Percentiles rank a stretch among this genome's conserved stretches.
Evolutionary conservation across 2,888 invertebrate genomes (phyloP).

Genomic region (Metopia argyrocephala): DNA sequence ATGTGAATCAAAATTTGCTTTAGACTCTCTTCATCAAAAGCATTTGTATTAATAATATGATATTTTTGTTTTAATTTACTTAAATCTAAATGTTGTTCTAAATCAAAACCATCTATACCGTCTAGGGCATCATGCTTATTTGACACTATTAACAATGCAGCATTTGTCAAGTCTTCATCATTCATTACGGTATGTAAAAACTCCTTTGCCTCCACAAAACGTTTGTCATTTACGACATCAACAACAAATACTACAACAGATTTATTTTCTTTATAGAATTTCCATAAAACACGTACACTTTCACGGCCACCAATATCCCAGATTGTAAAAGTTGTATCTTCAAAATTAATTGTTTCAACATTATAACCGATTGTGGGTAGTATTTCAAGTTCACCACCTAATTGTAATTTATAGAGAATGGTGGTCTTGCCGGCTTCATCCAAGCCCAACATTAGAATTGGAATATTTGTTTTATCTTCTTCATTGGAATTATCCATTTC

Average conservation of each 20-base stretch:
- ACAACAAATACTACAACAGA: slow-evolving; percentile 72
- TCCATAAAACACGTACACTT: slow-evolving; percentile 71
- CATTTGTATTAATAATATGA: not conserved
- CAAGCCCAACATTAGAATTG: slow-evolving; percentile 70
- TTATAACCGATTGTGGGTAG: slow-evolving; percentile 75
- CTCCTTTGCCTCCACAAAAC: slow-evolving; percentile 68
- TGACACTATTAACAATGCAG: slow-evolving; percentile 70
- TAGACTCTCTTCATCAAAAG: slow-evolving; percentile 4
- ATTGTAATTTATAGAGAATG: slow-evolving; percentile 71
- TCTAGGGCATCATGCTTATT: slow-evolving; percentile 70
- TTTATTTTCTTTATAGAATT: slow-evolving; percentile 71
- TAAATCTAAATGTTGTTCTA: slow-evolving; percentile 14
- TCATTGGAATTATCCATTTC: not conserved
- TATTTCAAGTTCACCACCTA: slow-evolving; percentile 67
- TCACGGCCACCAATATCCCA: slow-evolving; percentile 74
- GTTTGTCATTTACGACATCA: slow-evolving; percentile 69
- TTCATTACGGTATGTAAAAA: slow-evolving; percentile 70
- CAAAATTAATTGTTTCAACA: slow-evolving; percentile 72
- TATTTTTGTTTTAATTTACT: not conserved
- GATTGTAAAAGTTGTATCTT: slow-evolving; percentile 71
- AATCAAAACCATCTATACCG: slow-evolving; percentile 61
- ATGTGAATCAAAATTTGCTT: not conserved
- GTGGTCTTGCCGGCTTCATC: slow-evolving; percentile 72
- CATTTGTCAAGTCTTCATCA: slow-evolving; percentile 67
- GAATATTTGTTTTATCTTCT: slow-evolving; percentile 53